Conservation (phyloP, 1,140 invertebrate genomes). For the Drusus annulatus region DNA sequence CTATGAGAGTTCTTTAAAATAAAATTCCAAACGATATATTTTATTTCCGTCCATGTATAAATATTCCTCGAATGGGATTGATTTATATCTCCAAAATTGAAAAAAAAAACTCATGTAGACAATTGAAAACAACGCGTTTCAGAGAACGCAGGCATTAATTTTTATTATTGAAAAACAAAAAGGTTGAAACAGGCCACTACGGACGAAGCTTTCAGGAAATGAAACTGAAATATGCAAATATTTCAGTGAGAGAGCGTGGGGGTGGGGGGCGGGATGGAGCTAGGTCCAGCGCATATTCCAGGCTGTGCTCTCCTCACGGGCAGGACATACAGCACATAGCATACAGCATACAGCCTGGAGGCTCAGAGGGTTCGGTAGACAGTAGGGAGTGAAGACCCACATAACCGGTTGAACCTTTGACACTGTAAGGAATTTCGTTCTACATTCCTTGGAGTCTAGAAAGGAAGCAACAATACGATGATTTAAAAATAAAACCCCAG, state of each 20-base stretch:
- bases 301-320: neutral
- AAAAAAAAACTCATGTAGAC: too few relatives aligned
- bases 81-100: too few relatives aligned
- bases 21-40: too few relatives aligned
- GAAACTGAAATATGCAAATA: constrained; percentile 31
- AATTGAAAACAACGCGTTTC: too few relatives aligned
- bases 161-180: neutral
- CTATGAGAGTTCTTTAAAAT: too few relatives aligned
- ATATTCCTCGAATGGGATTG: too few relatives aligned
- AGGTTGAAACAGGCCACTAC: neutral
- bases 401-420: constrained; percentile 10
- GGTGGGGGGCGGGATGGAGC: neutral
- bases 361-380: too few relatives aligned
- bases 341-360: too few relatives aligned
- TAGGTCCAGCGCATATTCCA: neutral
- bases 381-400: neutral
- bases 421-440: constrained; percentile 22
- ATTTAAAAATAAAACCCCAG: too few relatives aligned
- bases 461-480: too few relatives aligned
- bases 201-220: constrained; percentile 1
- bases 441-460: neutral
- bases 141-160: neutral
- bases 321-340: too few relatives aligned
- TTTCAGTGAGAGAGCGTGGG: neutral
- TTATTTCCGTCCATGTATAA: too few relatives aligned